These are phyloP conservation scores for Hylomyscus alleni DNA, from an alignment of 2,797 vertebrate species.

Conservation along the genomic window DNA sequence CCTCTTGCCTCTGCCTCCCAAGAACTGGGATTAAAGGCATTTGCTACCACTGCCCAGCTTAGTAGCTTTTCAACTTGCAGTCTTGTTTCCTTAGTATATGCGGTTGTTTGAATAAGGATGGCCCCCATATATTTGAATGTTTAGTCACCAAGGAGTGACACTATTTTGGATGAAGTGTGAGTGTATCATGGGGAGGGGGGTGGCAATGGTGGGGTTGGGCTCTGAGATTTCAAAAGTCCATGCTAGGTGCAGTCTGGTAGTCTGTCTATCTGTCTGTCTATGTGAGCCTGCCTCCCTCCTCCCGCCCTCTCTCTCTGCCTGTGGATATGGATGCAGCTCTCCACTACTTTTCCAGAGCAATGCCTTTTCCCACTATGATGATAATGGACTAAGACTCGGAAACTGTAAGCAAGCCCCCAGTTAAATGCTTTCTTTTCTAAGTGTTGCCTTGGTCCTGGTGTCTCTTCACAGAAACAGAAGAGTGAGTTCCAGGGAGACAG, in stretches of 20 bases:
- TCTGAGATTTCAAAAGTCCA: not conserved
- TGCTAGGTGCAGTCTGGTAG: not conserved
- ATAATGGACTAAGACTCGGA: not conserved
- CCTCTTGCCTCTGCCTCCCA: not conserved
- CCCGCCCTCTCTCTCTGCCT: not conserved
- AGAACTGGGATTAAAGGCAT: not conserved
- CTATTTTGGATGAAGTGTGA: not conserved
- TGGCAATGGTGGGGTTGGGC: not conserved
- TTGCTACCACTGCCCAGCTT: not conserved
- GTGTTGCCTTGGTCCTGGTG: not conserved
- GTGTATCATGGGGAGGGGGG: no score
- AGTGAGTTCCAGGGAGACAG: not conserved
- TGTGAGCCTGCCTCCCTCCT: not conserved
- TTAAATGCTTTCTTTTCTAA: not conserved
- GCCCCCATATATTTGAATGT: not conserved
- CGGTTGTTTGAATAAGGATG: not conserved
- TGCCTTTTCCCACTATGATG: not conserved
- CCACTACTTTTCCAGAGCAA: not conserved
- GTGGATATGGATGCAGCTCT: not conserved
- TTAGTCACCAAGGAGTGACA: not conserved
- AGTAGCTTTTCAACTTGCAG: not conserved
- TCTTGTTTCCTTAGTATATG: not conserved
- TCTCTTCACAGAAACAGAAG: not conserved
- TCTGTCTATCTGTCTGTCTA: not conserved
- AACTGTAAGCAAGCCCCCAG: not conserved